Conservation (phyloP, 2,113 vertebrate genomes). For the Columba livia region DNA sequence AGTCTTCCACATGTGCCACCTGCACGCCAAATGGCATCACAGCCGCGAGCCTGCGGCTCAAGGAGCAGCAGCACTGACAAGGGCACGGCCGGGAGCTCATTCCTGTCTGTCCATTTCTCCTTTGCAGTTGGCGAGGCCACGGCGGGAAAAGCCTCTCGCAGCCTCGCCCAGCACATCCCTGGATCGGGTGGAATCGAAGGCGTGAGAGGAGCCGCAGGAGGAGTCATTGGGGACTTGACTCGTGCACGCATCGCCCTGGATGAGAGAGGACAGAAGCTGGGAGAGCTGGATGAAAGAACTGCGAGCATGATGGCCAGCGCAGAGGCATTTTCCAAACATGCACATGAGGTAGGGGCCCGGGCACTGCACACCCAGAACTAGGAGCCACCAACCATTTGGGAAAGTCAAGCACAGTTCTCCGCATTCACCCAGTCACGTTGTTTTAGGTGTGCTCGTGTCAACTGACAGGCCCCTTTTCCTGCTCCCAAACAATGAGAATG, state of each 20-base stretch:
- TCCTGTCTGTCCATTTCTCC: background rate
- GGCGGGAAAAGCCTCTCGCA: slow-evolving; percentile 91
- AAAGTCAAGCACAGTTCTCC: background rate
- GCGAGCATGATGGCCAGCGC: slow-evolving; percentile 96
- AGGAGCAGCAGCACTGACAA: background rate
- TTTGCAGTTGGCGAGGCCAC: slow-evolving; percentile 90
- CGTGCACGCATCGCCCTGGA: slow-evolving; percentile 93
- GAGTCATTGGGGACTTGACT: slow-evolving; percentile 90
- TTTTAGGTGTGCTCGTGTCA: background rate
- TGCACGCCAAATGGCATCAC: rapidly evolving
- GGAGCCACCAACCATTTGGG: background rate
- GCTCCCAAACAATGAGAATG: background rate
- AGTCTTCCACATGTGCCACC: rapidly evolving
- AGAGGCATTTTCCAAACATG: slow-evolving; percentile 94
- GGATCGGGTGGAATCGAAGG: slow-evolving; percentile 89
- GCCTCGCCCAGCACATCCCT: slow-evolving; percentile 95
- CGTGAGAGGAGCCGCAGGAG: slow-evolving; percentile 87
- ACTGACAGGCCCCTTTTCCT: background rate
- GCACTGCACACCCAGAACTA: background rate
- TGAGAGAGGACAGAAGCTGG: slow-evolving; percentile 92
- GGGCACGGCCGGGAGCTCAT: background rate
- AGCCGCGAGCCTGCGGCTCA: rapidly evolving
- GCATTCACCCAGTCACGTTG: rapidly evolving
- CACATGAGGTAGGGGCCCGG: slow-evolving; percentile 85
- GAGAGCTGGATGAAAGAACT: slow-evolving; percentile 94